Evolutionary conservation across 1,140 invertebrate species (phyloP).

Genomic region (Ylistrum balloti): DNA sequence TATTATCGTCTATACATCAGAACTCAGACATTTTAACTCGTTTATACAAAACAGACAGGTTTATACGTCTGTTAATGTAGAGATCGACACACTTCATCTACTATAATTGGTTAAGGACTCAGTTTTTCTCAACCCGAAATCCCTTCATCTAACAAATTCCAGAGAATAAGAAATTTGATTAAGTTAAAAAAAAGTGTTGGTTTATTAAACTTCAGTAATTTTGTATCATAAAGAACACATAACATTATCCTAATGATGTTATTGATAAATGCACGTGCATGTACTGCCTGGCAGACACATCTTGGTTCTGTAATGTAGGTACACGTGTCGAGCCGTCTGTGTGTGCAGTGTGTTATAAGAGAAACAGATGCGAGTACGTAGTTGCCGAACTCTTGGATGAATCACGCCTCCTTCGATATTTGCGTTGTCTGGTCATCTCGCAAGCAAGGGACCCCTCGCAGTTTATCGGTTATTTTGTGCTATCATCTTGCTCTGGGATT

Average conservation of each 20-base stretch:
- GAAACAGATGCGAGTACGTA: background rate
- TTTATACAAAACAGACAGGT: conserved; percentile 10
- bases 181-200: background rate
- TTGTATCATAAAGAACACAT: background rate
- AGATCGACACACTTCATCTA: conserved; percentile 9
- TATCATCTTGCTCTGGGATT: background rate
- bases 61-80: background rate
- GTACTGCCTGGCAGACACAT: background rate
- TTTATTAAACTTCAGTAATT: background rate
- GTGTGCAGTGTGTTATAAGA: background rate
- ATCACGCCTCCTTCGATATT: background rate
- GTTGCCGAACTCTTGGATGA: background rate
- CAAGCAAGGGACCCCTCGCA: background rate
- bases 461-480: background rate
- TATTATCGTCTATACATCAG: background rate
- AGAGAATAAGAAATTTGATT: background rate
- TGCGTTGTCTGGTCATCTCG: background rate
- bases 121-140: conserved; percentile 6
- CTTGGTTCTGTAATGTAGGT: background rate
- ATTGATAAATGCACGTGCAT: conserved; percentile 22
- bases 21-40: background rate
- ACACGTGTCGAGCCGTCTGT: conserved; percentile 11
- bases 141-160: conserved; percentile 22
- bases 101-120: background rate
- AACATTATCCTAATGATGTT: background rate